Conservation (phyloP, 2,113 vertebrate species). For the Alaudala cheleensis region DNA sequence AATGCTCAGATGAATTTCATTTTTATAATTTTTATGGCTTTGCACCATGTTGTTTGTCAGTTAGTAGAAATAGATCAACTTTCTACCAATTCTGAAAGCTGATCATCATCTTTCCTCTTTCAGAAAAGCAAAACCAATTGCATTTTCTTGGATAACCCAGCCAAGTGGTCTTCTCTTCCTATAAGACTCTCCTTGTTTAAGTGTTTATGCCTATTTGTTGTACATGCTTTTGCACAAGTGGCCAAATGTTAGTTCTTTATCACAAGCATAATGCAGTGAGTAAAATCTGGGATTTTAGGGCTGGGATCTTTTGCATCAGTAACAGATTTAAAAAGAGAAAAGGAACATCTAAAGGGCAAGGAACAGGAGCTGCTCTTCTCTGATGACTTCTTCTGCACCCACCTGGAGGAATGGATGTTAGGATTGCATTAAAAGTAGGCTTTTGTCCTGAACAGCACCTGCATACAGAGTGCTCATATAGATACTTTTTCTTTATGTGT, state of each 20-base stretch:
- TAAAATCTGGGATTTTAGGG: background rate
- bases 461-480: background rate
- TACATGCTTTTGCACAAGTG: background rate
- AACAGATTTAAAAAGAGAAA: background rate
- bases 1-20: background rate
- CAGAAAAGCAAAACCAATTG: constrained; percentile 13
- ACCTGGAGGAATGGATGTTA: background rate
- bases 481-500: background rate
- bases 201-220: background rate
- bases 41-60: background rate
- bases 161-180: background rate
- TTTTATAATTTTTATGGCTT: constrained; percentile 11
- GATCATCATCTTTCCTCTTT: background rate
- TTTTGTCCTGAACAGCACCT: background rate
- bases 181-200: background rate
- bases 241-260: background rate
- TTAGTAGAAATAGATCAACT: background rate
- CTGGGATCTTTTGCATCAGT: background rate
- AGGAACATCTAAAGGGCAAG: background rate
- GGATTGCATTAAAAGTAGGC: background rate
- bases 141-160: background rate
- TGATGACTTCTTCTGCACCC: background rate
- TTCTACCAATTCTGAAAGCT: background rate
- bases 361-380: background rate
- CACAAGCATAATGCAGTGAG: background rate